Evolutionary conservation across 2,797 vertebrate genomes (phyloP), one percentile per base, ranked within the genome.

Genomic region (Sebastiscus albofasciatus): DNA sequence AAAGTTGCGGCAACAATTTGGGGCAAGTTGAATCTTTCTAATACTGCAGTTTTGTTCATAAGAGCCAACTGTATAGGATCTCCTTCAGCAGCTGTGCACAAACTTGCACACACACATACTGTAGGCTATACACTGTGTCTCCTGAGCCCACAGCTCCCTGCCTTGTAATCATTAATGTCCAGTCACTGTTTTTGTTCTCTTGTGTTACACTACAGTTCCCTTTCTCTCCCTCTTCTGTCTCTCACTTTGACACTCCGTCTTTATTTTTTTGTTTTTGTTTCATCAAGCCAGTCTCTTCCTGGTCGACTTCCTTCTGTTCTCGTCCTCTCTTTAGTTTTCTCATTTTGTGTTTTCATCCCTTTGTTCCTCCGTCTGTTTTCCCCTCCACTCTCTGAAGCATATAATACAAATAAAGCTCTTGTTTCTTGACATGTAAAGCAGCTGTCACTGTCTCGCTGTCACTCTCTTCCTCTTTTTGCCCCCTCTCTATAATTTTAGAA

Each of bases 141-240:
- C 12, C 6, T 36, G 59, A 73, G 49, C 14, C 27, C 2, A 8
- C 20, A 29, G 54, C 64, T 74, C 54, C 49, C 27, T 67, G 68
- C 65, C 71, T 26, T 16, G 24, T 18, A 66, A 82, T 75, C 77
- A 68, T 33, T 20, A 36, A 75, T 31, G 71, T 81, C 75, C 72
- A 67, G 55, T 76, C 62, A 34, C 39, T 20, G 33, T 24, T 49
- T 74, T 26, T 84, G 55, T 36, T 79, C 31, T 33, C 62, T 46
- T 9, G 24, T 11, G 8, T 60, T 22, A 42, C 46, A 46, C 59
- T 31, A 31, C 42, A 55, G 2, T 46, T 70, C 22, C n/a, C 26
- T 58, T 52, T 61, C 52, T 65, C 9, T 60, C 8, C 18, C 26
- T 73, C 31, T 2, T 24, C 22, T 54, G 24, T 20, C 39, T 13